Percentiles rank a stretch among this genome's conserved stretches.
phyloP scores from a whole-genome alignment of 2,113 vertebrate genomes.

The Scalopus aquaticus region DNA sequence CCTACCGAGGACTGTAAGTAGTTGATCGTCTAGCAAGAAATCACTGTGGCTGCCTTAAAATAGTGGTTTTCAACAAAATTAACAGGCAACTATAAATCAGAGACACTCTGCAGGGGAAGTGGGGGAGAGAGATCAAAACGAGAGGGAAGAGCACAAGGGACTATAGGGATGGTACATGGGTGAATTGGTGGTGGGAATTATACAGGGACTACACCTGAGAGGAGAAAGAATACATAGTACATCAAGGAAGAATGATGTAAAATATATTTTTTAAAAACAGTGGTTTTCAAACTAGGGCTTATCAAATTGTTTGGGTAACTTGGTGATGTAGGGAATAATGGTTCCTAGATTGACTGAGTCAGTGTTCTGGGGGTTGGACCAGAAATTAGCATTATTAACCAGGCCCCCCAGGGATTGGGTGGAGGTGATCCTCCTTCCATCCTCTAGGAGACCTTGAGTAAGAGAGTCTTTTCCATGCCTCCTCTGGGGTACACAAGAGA shows the following conservation, averaged over 20 bases:
- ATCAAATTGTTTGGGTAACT: neutral
- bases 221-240: too few relatives aligned
- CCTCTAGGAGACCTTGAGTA: neutral
- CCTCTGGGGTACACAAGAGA: neutral
- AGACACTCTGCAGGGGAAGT: too few relatives aligned
- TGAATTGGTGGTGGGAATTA: too few relatives aligned
- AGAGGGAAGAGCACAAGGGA: too few relatives aligned
- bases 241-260: too few relatives aligned
- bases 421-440: neutral
- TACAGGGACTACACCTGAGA: too few relatives aligned
- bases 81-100: too few relatives aligned
- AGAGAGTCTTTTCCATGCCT: neutral
- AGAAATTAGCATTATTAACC: neutral
- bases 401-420: neutral
- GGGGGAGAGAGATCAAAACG: too few relatives aligned
- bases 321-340: neutral
- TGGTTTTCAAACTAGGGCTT: neutral
- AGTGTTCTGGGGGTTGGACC: neutral
- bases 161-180: too few relatives aligned
- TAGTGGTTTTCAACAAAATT: neutral
- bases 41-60: conserved; percentile 30
- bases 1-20: neutral
- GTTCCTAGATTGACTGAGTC: neutral
- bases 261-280: too few relatives aligned
- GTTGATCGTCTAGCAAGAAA: neutral